Base-by-base conservation (phyloP, 1,140 invertebrate genomes). In the Drosophila lacteicornis region DNA sequence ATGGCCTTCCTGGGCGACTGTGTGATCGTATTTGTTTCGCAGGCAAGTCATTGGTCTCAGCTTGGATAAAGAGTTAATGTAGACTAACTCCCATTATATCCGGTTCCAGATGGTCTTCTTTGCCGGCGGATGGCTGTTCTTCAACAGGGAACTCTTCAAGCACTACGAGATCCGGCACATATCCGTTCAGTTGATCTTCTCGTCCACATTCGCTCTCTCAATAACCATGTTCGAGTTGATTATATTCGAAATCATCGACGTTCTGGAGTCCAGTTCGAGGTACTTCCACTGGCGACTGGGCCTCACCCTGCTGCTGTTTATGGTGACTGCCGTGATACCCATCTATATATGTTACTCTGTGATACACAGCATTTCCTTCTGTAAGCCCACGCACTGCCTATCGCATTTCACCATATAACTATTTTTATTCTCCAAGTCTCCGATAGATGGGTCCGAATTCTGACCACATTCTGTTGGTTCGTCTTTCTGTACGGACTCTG, bases 161-260 rank as follows among this genome's bases (percentile, higher is more conserved):
- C 98, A 99, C 93, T 99, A 99, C 95, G 99, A 99, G 95, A 97
- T 99, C 3, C 97, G 99, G 91, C 98, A 99, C 92, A 95, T 96
- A 71, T 93, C 98, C 50, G 98, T 99, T 8, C 97, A 99, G 92
- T 93, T 99, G 4, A 98, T 99, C 85, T 99, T 99, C 93, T 99
- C 98, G 1, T 95, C 97, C 7, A 99, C 98, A 45, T 99, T 99
- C 93, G 97, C 99, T 6, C 93, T 99, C 4, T 99, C 99, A 15
- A 99, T 99, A 92, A 99, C 98, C 6, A 99, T 99, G 98, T 99
- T 99, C 94, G 99, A 99, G 93, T 94, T 99, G 27, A 99, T 99
- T 71, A 99, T 99, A 93, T 99, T 99, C 94, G 99, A 99, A 94
- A 99, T 99, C 91, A 94, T 99, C 56, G 98, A 97, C 47, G 95